phyloP scores from a whole-genome alignment of 1,140 invertebrate species.

The Leptonema lineaticorne region DNA sequence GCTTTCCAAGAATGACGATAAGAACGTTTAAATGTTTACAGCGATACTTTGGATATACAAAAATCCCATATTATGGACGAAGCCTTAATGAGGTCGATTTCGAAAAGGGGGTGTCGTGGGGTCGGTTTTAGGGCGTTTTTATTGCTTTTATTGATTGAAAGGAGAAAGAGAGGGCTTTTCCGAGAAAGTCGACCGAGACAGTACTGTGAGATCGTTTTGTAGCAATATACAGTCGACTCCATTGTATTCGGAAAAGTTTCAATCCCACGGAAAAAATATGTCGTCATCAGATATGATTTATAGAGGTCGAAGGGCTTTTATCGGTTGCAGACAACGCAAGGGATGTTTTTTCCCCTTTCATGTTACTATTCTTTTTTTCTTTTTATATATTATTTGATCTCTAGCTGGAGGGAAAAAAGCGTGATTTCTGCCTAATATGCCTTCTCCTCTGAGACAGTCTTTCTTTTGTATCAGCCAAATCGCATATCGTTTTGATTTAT shows the following conservation, averaged over 20 bases:
- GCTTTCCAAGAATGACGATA: no score
- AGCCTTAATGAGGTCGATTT: background rate
- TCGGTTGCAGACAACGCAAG: background rate
- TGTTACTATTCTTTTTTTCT: no score
- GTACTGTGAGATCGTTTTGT: background rate
- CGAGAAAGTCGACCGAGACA: background rate
- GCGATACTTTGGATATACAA: background rate
- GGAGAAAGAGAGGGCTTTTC: background rate
- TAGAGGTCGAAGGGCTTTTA: constrained; percentile 25
- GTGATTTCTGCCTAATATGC: constrained; percentile 15
- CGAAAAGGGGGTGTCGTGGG: background rate
- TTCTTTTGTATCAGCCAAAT: background rate
- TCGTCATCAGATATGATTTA: constrained; percentile 38
- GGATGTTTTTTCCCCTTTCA: constrained; percentile 1
- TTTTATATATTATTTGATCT: constrained; percentile 11
- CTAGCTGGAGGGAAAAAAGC: background rate
- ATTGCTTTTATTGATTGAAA: constrained; percentile 35
- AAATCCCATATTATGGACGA: background rate
- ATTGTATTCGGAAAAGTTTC: constrained; percentile 29
- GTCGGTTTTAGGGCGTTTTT: constrained; percentile 15
- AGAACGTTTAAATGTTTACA: no score
- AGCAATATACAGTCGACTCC: background rate
- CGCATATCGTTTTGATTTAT: background rate
- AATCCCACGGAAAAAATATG: constrained; percentile 29
- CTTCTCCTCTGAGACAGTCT: background rate